A percentile compares a stretch with the other conserved stretches of the same genome.
phyloP scores from a whole-genome alignment of 2,888 invertebrate species.

The Cetonia aurata region DNA sequence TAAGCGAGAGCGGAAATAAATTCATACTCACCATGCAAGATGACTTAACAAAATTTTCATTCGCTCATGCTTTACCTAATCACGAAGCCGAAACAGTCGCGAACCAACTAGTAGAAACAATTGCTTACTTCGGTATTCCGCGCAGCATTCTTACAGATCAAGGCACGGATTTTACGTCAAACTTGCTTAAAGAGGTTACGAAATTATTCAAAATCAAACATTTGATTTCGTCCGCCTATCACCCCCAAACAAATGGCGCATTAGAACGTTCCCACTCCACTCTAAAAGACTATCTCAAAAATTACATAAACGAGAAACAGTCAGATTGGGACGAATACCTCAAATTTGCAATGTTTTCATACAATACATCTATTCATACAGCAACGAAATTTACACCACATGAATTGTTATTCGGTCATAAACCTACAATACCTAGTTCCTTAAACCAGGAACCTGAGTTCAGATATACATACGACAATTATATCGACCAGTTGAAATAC shows the following conservation, averaged over 20 bases:
- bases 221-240: no score
- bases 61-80: constrained; percentile 54
- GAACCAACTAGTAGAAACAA: constrained; percentile 50
- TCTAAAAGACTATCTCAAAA: constrained; percentile 56
- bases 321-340: no score
- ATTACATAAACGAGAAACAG: no score
- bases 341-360: no score
- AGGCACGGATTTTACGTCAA: constrained; percentile 54
- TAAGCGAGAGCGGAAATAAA: constrained; percentile 52
- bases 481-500: constrained; percentile 49
- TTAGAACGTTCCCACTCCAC: constrained; percentile 58
- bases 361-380: no score
- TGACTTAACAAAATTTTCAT: constrained; percentile 46
- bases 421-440: no score
- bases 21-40: constrained; percentile 57
- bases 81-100: constrained; percentile 51
- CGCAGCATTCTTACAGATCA: constrained; percentile 55
- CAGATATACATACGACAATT: constrained; percentile 54
- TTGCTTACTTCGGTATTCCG: constrained; percentile 55
- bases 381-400: no score
- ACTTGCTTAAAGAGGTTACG: constrained; percentile 53
- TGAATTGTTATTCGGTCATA: no score
- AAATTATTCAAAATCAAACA: constrained; percentile 55
- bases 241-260: constrained; percentile 57
- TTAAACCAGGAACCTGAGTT: constrained; percentile 52